Evolutionary conservation across 2,888 invertebrate genomes (phyloP), one percentile per base, ranked within the genome.

Genomic region (Zelleria hepariella): DNA sequence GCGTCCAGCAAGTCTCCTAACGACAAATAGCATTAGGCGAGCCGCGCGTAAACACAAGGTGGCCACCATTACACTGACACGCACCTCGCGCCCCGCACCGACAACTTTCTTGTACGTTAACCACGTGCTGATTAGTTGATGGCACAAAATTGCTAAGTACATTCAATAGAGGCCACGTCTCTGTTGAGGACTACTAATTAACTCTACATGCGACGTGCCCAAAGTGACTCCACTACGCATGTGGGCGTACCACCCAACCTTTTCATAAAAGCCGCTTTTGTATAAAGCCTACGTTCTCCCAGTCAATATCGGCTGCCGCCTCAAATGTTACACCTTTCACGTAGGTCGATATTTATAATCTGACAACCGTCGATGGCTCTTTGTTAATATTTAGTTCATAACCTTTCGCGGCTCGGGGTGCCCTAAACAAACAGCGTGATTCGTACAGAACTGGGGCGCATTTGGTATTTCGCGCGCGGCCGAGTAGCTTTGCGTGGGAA

Each of bases 391-490:
- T 81, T 75, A 78, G 80, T 77, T 74, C 78, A 76, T 80, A 80
- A 82, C 82, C 78, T 82, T 80, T 77, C 74, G 73, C 72, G 73
- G 73, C 69, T 74, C 51, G 69, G 70, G 74, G 68, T 72, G 75
- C 71, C 85, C 85, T 88, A 87, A 89, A 86, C 85, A 87, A 87
- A 86, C 81, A 83, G 71, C 73, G 76, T 72, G 83, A 82, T 79
- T 82, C 82, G 78, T 78, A 68, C 68, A 82, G 47, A 88, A 89
- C 82, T 81, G 76, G 84, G 88, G 78, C 89, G 82, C 80, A 84
- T 80, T 89, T 88, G 83, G 86, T 87, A 86, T 88, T 86, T 83
- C 81, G 84, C 82, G 82, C 83, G 84, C 82, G 84, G 77, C 76
- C 74, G 78, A 75, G 72, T 73, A 77, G 80, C 81, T 84, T 84